Conservation (phyloP, 1,140 invertebrate genomes). For the Sinella curviseta region DNA sequence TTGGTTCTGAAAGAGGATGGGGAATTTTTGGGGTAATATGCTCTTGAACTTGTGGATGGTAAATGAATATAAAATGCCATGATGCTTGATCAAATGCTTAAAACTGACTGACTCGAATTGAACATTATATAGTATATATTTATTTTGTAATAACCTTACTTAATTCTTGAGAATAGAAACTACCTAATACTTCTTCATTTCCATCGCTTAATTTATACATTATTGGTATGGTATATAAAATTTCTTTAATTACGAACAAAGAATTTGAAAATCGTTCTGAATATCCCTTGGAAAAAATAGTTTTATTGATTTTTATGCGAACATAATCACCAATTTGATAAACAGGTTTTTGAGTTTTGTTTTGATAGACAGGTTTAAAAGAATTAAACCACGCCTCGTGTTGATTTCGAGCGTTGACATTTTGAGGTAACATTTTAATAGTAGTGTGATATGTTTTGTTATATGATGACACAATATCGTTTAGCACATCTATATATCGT, state of each 20-base stretch:
- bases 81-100: too few species aligned
- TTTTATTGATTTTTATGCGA: neutral
- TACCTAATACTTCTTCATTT: neutral
- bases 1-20: neutral
- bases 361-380: slow-evolving; percentile 43
- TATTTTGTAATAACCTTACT: neutral
- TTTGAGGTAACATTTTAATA: slow-evolving; percentile 54
- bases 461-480: slow-evolving; percentile 53
- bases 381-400: slow-evolving; percentile 36
- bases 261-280: neutral
- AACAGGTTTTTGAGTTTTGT: slow-evolving; percentile 45
- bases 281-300: neutral
- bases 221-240: neutral
- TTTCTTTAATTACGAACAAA: neutral
- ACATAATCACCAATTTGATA: slow-evolving; percentile 51
- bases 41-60: neutral
- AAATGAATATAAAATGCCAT: neutral
- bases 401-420: slow-evolving; percentile 52
- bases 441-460: slow-evolving; percentile 56
- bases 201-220: neutral
- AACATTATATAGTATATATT: neutral
- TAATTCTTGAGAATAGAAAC: neutral
- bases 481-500: slow-evolving; percentile 54
- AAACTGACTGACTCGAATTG: too few species aligned
- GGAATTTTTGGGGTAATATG: neutral